Conservation (phyloP, 2,888 invertebrate genomes). For the Drosophila nr. fundita region DNA sequence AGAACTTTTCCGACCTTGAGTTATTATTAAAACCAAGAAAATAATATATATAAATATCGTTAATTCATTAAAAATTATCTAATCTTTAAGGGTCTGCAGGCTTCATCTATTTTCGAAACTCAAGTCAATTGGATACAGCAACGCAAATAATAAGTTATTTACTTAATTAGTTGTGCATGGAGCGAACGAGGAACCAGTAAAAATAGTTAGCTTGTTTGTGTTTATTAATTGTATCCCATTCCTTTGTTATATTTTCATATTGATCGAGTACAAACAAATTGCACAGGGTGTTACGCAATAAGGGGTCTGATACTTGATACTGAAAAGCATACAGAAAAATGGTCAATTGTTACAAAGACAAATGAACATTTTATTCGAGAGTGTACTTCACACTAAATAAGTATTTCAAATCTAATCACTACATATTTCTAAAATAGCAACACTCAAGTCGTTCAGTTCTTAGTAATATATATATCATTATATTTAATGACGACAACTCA, state of each 20-base stretch:
- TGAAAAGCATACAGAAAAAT: slow-evolving; percentile 30
- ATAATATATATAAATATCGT: slow-evolving; percentile 23
- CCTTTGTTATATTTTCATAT: slow-evolving; percentile 22
- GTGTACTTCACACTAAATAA: slow-evolving; percentile 1
- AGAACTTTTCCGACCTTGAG: slow-evolving; percentile 41
- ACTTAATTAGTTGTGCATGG: slow-evolving; percentile 43
- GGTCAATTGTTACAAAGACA: slow-evolving; percentile 39
- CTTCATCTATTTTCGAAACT: slow-evolving; percentile 13
- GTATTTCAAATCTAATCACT: slow-evolving; percentile 27
- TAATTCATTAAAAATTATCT: slow-evolving; percentile 40
- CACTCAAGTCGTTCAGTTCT: slow-evolving; percentile 1
- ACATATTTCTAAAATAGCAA: neutral
- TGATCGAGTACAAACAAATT: slow-evolving; percentile 50
- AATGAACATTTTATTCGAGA: slow-evolving; percentile 15
- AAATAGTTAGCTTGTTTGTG: slow-evolving; percentile 35
- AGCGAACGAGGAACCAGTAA: slow-evolving; percentile 4
- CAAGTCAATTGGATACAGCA: slow-evolving; percentile 12
- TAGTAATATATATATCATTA: slow-evolving; percentile 14
- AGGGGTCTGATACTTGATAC: slow-evolving; percentile 25
- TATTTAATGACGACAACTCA: slow-evolving; percentile 35
- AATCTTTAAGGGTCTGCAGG: slow-evolving; percentile 15
- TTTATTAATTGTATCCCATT: slow-evolving; percentile 54
- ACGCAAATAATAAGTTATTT: slow-evolving; percentile 45
- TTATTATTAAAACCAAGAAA: neutral
- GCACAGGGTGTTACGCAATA: slow-evolving; percentile 50